Conservation (phyloP, 2,797 vertebrate species). For the Pitangus sulphuratus region DNA sequence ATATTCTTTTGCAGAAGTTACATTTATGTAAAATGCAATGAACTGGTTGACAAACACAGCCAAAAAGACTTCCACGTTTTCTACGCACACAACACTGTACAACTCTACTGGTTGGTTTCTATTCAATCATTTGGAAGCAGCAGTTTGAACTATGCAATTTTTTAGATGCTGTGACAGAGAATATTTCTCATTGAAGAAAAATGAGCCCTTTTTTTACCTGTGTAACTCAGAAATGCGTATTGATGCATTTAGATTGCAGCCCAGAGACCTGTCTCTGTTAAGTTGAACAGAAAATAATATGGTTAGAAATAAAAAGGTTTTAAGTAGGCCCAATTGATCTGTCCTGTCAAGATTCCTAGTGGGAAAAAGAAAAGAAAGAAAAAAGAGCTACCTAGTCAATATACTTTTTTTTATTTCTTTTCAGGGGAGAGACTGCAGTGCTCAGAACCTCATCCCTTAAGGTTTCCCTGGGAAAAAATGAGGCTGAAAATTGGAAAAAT, state of each 20-base stretch:
- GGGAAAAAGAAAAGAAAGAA: background rate
- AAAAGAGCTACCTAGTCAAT: background rate
- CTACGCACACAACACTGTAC: background rate
- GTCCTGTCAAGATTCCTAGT: background rate
- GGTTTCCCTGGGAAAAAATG: background rate
- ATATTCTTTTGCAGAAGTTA: background rate
- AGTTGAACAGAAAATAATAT: constrained; percentile 1
- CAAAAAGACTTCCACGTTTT: background rate
- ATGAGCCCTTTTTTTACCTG: background rate
- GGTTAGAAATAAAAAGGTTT: constrained; percentile 1
- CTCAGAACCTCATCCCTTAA: background rate
- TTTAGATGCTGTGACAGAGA: background rate
- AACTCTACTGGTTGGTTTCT: background rate
- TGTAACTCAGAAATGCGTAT: background rate
- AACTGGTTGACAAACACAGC: background rate
- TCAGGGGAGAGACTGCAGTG: background rate
- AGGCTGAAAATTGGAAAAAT: background rate
- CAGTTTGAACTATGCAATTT: background rate
- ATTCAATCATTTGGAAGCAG: background rate
- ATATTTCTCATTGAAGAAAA: constrained; percentile 1
- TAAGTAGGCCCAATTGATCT: background rate
- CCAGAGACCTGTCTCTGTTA: background rate
- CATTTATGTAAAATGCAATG: background rate
- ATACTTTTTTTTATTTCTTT: fast-evolving
- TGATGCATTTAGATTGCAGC: background rate